These are phyloP conservation scores for Harlomillsia oculata DNA, from an alignment of 1,140 invertebrate genomes.

Conservation along the genomic window DNA sequence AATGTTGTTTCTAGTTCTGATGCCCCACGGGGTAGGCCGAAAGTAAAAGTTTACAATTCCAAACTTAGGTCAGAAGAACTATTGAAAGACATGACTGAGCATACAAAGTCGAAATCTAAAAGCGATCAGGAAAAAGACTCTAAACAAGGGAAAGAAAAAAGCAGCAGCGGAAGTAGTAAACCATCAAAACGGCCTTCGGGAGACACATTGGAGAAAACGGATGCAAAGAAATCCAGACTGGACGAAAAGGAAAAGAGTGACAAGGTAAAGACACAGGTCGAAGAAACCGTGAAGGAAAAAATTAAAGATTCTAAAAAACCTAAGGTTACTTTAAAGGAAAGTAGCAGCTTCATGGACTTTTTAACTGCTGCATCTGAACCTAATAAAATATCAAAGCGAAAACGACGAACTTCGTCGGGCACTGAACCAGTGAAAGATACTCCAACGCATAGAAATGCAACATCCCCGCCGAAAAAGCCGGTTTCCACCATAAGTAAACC, in stretches of 20 bases:
- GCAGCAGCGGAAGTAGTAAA: slow-evolving; percentile 23
- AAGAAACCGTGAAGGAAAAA: slow-evolving; percentile 34
- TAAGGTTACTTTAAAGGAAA: slow-evolving; percentile 59
- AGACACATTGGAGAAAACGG: slow-evolving; percentile 31
- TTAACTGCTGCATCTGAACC: slow-evolving; percentile 57
- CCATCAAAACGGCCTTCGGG: slow-evolving; percentile 17
- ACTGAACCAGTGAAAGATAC: slow-evolving; percentile 53
- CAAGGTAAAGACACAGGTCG: slow-evolving; percentile 40
- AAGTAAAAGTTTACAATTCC: slow-evolving; percentile 23
- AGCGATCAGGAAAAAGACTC: slow-evolving; percentile 21
- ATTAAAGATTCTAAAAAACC: slow-evolving; percentile 37
- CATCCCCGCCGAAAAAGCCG: slow-evolving; percentile 33
- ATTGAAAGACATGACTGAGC: slow-evolving; percentile 23
- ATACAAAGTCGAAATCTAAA: slow-evolving; percentile 20
- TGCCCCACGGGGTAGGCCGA: not conserved
- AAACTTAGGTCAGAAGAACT: slow-evolving; percentile 17
- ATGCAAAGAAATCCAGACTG: slow-evolving; percentile 27
- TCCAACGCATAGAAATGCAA: slow-evolving; percentile 23
- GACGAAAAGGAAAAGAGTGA: slow-evolving; percentile 39
- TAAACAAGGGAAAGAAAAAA: slow-evolving; percentile 34
- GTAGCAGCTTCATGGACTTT: slow-evolving; percentile 84
- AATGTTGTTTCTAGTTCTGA: not conserved
- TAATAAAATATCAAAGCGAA: slow-evolving; percentile 48
- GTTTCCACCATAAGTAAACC: slow-evolving; percentile 40
- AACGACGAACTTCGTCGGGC: slow-evolving; percentile 55